Evolutionary conservation across 2,888 invertebrate species (phyloP).

Genomic region (Troides helena): DNA sequence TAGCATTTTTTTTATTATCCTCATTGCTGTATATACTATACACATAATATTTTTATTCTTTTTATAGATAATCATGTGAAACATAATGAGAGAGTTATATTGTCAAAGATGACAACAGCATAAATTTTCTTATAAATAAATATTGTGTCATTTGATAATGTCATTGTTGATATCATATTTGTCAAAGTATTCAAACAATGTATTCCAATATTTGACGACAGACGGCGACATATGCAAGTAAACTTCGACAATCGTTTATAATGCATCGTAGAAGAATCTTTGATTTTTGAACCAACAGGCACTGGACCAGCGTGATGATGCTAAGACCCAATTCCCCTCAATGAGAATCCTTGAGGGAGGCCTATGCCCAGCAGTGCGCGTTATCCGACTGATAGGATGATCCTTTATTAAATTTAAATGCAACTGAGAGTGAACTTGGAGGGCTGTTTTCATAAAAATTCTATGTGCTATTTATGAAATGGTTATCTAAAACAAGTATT

Average conservation of each 20-base stretch:
- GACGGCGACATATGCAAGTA: background rate
- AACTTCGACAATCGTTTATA: too few relatives aligned
- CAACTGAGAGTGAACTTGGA: background rate
- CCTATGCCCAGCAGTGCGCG: too few relatives aligned
- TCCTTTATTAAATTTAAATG: background rate
- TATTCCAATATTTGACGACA: background rate
- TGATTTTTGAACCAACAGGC: background rate
- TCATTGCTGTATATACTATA: too few relatives aligned
- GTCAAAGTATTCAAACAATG: background rate
- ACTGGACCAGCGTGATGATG: too few relatives aligned
- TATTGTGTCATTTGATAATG: background rate
- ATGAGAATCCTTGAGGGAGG: too few relatives aligned
- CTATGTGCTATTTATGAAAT: too few relatives aligned
- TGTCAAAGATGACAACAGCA: background rate
- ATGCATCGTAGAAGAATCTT: background rate
- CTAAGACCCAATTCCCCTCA: too few relatives aligned
- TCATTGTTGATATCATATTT: background rate
- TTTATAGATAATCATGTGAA: too few relatives aligned
- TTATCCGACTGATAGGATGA: too few relatives aligned
- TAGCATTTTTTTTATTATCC: too few relatives aligned
- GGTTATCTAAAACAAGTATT: background rate
- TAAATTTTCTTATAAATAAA: background rate
- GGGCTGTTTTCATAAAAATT: background rate
- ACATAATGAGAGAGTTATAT: too few relatives aligned
- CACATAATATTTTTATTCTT: too few relatives aligned